A percentile compares a stretch with the other conserved stretches of the same genome.
phyloP scores from a whole-genome alignment of 2,113 vertebrate genomes.

The Parus major region DNA sequence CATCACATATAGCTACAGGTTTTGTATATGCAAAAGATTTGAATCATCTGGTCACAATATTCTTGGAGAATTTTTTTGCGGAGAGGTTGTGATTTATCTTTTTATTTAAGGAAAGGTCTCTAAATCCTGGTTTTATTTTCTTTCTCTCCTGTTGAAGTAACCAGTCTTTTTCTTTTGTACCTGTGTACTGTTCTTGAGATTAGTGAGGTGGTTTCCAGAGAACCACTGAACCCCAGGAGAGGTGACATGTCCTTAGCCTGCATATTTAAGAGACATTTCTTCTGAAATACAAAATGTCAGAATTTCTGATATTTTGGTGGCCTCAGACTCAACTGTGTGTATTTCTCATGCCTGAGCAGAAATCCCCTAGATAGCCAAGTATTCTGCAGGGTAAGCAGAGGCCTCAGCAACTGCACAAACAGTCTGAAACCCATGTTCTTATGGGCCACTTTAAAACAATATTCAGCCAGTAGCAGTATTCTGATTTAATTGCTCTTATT shows the following conservation, averaged over 20 bases:
- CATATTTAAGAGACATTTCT: background rate
- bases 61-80: background rate
- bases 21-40: background rate
- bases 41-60: background rate
- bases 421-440: background rate
- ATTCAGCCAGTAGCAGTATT: background rate
- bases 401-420: background rate
- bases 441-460: background rate
- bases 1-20: background rate
- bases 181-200: background rate
- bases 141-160: background rate
- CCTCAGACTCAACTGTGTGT: background rate
- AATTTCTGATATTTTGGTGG: background rate
- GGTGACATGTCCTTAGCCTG: background rate
- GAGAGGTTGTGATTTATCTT: background rate
- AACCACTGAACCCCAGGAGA: background rate
- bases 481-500: constrained; percentile 10
- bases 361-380: fast-evolving
- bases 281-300: background rate
- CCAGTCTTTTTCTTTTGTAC: background rate
- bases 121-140: background rate
- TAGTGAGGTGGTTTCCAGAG: background rate
- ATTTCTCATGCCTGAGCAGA: background rate
- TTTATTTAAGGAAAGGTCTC: background rate
- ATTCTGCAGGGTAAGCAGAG: background rate